These are phyloP conservation scores for Ophonus ardosiacus DNA, from an alignment of 2,888 invertebrate genomes.

Conservation along the genomic window DNA sequence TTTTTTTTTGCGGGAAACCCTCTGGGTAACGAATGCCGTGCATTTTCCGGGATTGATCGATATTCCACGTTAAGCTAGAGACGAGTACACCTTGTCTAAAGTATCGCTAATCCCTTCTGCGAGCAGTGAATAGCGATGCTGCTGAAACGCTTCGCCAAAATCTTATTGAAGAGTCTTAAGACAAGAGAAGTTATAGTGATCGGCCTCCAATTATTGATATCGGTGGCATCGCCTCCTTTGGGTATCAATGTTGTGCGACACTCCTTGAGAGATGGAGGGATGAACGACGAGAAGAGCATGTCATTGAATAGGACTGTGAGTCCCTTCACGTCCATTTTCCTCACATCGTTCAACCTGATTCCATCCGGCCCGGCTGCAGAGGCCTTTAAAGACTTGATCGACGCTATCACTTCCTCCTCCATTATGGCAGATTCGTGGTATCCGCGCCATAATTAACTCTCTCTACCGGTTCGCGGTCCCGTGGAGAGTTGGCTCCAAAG, in stretches of 20 bases:
- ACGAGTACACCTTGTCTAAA: too few species aligned
- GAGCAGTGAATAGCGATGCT: background rate
- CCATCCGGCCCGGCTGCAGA: background rate
- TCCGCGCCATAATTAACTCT: background rate
- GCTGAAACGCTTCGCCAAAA: background rate
- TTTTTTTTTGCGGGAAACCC: too few species aligned
- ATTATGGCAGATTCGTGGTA: background rate
- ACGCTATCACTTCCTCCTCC: background rate
- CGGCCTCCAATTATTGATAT: slow-evolving; percentile 26
- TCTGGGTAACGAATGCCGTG: too few species aligned
- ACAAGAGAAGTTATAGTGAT: background rate
- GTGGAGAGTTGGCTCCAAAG: background rate
- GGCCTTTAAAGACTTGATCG: background rate
- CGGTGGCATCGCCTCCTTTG: background rate
- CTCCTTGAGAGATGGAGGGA: background rate
- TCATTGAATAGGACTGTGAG: background rate
- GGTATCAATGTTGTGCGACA: slow-evolving; percentile 3
- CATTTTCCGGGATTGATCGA: too few species aligned
- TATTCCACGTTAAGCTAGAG: too few species aligned
- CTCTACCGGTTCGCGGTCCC: background rate
- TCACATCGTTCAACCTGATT: background rate
- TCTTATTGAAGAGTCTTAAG: background rate
- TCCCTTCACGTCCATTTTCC: background rate
- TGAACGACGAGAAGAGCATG: too few species aligned
- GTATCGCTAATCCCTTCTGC: too few species aligned